Conservation (phyloP, 23 tunicate genomes). For the Botrylloides violaceus region DNA sequence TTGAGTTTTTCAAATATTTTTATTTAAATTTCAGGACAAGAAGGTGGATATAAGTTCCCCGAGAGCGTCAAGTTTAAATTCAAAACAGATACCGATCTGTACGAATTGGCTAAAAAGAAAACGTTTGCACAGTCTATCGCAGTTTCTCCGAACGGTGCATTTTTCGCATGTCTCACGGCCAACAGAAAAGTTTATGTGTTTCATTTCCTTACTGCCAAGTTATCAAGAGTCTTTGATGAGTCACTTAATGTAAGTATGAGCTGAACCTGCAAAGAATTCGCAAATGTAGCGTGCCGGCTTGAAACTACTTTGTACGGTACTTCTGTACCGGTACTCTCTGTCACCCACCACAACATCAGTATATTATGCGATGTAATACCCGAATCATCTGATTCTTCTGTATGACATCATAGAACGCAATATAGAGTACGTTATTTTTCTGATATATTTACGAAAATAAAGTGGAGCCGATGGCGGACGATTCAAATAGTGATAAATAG, state of each 20-base stretch:
- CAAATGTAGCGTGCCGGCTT: too few relatives aligned
- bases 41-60: slow-evolving; percentile 56
- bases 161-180: slow-evolving; percentile 54
- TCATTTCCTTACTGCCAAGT: slow-evolving; percentile 72
- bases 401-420: too few relatives aligned
- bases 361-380: too few relatives aligned
- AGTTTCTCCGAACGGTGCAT: slow-evolving; percentile 51
- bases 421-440: not conserved
- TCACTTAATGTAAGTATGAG: slow-evolving; percentile 36
- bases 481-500: too few relatives aligned
- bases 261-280: too few relatives aligned
- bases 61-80: slow-evolving; percentile 44
- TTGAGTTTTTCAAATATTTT: too few relatives aligned
- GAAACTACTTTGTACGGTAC: too few relatives aligned
- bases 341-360: too few relatives aligned
- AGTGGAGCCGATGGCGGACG: too few relatives aligned
- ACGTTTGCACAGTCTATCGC: slow-evolving; percentile 57
- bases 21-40: slow-evolving; percentile 31
- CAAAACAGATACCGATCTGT: slow-evolving; percentile 89
- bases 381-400: too few relatives aligned
- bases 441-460: not conserved
- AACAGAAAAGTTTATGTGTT: slow-evolving; percentile 61
- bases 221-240: slow-evolving; percentile 78
- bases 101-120: slow-evolving; percentile 63
- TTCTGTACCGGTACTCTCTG: too few relatives aligned